These are phyloP conservation scores for Protomyctophum bolini DNA, from an alignment of 2,113 vertebrate genomes.

Conservation along the genomic window DNA sequence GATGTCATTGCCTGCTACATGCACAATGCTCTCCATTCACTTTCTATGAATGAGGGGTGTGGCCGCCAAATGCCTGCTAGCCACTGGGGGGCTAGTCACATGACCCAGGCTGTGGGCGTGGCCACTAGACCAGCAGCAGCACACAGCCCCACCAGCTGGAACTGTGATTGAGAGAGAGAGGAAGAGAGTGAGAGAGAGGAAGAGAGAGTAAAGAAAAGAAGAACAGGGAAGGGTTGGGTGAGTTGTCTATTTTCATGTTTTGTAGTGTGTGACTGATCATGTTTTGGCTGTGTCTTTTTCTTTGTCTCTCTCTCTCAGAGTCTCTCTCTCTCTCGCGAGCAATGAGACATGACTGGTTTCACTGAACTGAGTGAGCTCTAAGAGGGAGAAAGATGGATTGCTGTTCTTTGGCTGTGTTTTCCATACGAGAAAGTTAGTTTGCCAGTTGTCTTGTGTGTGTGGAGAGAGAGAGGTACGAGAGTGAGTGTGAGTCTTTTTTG, in stretches of 20 bases:
- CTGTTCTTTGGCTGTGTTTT: constrained; percentile 5
- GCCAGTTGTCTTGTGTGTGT: constrained; percentile 4
- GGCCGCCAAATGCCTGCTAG: constrained; percentile 55
- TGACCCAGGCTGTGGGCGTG: constrained; percentile 70
- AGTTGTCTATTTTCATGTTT: constrained; percentile 51
- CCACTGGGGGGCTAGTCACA: constrained; percentile 68
- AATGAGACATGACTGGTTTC: neutral
- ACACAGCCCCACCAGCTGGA: constrained; percentile 72
- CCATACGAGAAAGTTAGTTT: neutral
- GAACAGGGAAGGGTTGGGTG: constrained; percentile 73
- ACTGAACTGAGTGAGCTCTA: neutral
- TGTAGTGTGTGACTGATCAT: neutral
- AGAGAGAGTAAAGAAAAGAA: constrained; percentile 53
- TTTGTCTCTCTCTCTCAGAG: constrained; percentile 24
- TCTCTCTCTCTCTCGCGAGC: constrained; percentile 24
- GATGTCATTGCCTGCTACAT: constrained; percentile 6
- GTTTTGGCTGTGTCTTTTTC: constrained; percentile 4
- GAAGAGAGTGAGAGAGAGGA: constrained; percentile 43
- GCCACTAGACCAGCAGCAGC: constrained; percentile 41
- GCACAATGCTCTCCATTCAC: constrained; percentile 64
- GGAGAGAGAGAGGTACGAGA: constrained; percentile 4
- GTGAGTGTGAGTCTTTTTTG: constrained; percentile 10
- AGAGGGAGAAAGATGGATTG: neutral
- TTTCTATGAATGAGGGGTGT: constrained; percentile 76
- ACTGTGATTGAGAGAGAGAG: constrained; percentile 68